Evolutionary conservation across 2,113 vertebrate genomes (phyloP), one percentile per base, ranked within the genome.

Genomic region (Burhinus bistriatus): DNA sequence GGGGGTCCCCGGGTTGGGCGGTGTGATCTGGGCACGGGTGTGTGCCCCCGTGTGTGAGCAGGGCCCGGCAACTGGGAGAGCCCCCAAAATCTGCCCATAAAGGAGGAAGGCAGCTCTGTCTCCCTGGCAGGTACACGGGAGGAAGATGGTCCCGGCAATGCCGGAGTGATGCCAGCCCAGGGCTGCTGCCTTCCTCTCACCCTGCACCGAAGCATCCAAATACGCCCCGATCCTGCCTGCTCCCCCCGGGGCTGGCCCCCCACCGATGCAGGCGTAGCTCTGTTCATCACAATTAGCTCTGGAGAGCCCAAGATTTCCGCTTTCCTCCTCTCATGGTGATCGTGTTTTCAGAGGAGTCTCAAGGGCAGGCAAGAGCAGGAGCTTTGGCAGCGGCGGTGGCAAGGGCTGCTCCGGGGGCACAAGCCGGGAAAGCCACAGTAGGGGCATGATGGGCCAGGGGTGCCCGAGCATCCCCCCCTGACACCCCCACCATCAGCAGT

Each of bases 41-140:
- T 15, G 16, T 32, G 15, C 16, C n/a, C 57, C 66, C 8, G 1
- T 26, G 9, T 30, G 64, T 4, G n/a, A 58, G 34, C 7, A 9
- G 52, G 25, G 14, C 29, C 44, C 9, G 6, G 57, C 19, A 42
- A 13, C 27, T 4, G 2, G 7, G 18, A 61, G 2, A 44, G 21
- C 32, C 47, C 65, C 47, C 8, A 1, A 15, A 23, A 36, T 12
- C 12, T 4, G 0, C 13, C 45, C 4, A 1, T 26, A 7, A 18
- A 34, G 52, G 52, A 51, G 17, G 52, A 32, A 45, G 70, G 32
- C 1, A 1, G 17, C 12, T 42, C 21, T 17, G 9, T 36, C 13
- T 3, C 27, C 16, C 47, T 0, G 1, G 4, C 47, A 25, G 25
- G 44, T 2, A 6, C 73, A 6, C 2, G 1, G 45, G 13, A 21